Evolutionary conservation across 2,797 vertebrate genomes (phyloP), one percentile per base, ranked within the genome.

Genomic region (Microctenopoma stevenorrisi): DNA sequence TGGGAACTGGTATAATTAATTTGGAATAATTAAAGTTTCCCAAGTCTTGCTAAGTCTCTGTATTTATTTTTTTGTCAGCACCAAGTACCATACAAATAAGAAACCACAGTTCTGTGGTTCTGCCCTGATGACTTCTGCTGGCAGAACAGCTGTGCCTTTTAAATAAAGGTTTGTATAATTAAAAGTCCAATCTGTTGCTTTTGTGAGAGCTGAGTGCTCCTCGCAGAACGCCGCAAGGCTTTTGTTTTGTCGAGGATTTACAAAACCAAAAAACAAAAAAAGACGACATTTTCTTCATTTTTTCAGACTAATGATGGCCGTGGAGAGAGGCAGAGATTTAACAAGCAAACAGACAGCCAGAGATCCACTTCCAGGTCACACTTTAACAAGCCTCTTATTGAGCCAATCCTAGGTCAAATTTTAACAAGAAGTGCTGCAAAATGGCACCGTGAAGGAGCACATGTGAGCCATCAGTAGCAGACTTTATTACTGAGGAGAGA

Each of bases 331-430:
- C 30, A 14, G 16, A 59, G 43, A 67, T 66, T 73, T 86, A 89
- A 86, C 83, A 77, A 87, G 84, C 74, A 66, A 47, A 70, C 37
- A 57, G 47, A 68, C 40, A 62, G 63, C 48, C 62, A 76, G 43
- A 67, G 70, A 83, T 77, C 33, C 68, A 72, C 77, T 85, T 76
- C 60, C 65, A 83, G 86, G 89, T 85, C 71, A 74, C 47, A 71
- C 63, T 74, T 64, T 85, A 91, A 91, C 85, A 81, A 89, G 85
- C 51, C 54, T 72, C 72, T 86, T 70, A 79, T 81, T 84, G 79
- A 70, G 66, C 76, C 70, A 79, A 83, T 72, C 79, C 73, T 53
- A 74, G 81, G 88, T 84, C 85, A 81, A 75, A 76, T 75, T 73
- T 73, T 89, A 88, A 84, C 88, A 83, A 88, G 86, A 72, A 37